Evolutionary conservation across 2,797 vertebrate species (phyloP).

Genomic region (Ctenopoma multispine): DNA sequence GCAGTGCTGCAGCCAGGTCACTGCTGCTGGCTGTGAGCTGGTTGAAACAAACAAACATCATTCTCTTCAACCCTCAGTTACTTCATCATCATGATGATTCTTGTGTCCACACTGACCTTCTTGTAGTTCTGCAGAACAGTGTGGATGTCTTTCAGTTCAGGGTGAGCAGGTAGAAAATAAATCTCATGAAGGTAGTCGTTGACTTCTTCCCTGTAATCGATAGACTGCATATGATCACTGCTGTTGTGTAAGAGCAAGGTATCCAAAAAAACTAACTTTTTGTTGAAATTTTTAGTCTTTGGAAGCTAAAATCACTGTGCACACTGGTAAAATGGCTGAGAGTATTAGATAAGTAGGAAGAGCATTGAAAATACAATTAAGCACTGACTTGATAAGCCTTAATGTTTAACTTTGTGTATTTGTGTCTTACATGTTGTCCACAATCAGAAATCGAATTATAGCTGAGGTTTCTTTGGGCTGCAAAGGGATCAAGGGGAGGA

Average conservation of each 20-base stretch:
- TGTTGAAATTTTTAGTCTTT: too few relatives aligned
- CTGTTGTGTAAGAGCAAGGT: not conserved
- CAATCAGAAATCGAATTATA: slow-evolving; percentile 94
- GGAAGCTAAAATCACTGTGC: not conserved
- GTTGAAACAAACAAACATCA: not conserved
- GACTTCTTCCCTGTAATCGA: slow-evolving; percentile 86
- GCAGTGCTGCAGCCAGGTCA: slow-evolving; percentile 90
- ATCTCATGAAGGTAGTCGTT: slow-evolving; percentile 98
- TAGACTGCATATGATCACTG: not conserved
- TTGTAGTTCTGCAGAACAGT: slow-evolving; percentile 93
- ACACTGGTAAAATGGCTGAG: not conserved
- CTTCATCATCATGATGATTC: not conserved
- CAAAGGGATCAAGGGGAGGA: slow-evolving; percentile 94
- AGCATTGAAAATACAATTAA: not conserved
- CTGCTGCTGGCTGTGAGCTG: slow-evolving; percentile 94
- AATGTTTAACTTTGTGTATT: not conserved
- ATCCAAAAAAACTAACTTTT: too few relatives aligned
- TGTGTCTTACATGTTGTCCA: slow-evolving; percentile 91
- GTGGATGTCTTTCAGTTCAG: slow-evolving; percentile 93
- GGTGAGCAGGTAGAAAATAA: slow-evolving; percentile 96
- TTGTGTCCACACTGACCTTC: slow-evolving; percentile 85
- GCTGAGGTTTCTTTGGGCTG: slow-evolving; percentile 93
- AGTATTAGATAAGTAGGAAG: not conserved
- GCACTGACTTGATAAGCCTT: not conserved
- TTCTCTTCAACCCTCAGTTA: not conserved